Base-by-base conservation (phyloP, 2,888 invertebrate genomes). In the Yponomeuta evonymella region DNA sequence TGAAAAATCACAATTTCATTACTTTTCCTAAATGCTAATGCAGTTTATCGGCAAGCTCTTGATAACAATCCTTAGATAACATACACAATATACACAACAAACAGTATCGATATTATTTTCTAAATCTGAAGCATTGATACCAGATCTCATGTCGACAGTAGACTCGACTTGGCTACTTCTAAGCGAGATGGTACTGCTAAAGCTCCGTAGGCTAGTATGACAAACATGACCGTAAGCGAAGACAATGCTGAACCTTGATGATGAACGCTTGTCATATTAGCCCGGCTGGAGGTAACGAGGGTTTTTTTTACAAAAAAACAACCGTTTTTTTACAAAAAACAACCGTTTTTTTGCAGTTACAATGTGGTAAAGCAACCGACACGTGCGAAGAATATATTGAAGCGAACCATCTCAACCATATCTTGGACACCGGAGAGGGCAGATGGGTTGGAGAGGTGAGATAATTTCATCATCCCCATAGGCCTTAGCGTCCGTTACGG, bases 381-480 rank as follows among this genome's bases (percentile, higher is more conserved):
- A 29, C 93, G 98, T 70, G 98, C 99, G 0, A 95, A 98, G 78
- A 98, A 97, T 83, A 97, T 98, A 78, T 85, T 99, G 70, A 99
- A 99, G 86, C 93, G 98, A 48, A 89, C 91, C 0, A 95, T 99
- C 29, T 94, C 96, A 0, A 96, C 97, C 75, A 95, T 95, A 70
- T 91, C 93, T 0, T 99, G 99, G 99, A 97, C 96, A 15, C 97
- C 98, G 76, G 98, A 98, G 83, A 98, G 98, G 79, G 98, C 98
- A 0, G 98, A 99, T 80, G 98, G 98, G 79, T 90, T 99, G 73
- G 99, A 99, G 89, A 95, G 86, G 92, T 87, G 72, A 74, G 12
- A 1, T 15, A 15, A 58, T 12, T 58, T 58, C 51, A 8, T 36
- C 5, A 36, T 36, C 36, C 1, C 2, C 36, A 5, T 4, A 36